Evolutionary conservation across 2,797 vertebrate species (phyloP), one percentile per base, ranked within the genome.

Genomic region (Myiothlypis coronata): DNA sequence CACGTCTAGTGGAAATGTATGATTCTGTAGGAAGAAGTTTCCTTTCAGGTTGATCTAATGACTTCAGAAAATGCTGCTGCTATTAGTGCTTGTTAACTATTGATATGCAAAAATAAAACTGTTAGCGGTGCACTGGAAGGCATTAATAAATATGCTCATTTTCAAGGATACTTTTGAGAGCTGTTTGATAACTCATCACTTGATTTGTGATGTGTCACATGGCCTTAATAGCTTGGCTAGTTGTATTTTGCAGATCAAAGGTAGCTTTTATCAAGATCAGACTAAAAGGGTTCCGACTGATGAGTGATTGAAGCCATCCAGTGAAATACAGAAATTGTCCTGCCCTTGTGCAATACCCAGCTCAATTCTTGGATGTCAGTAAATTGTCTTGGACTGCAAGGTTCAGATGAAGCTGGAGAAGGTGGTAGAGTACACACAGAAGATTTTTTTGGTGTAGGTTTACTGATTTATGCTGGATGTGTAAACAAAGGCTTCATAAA

Each of bases 41-140:
- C 87, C 60, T 91, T 91, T 84, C 87, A 84, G 83, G 77, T 56
- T 91, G 94, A 93, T 93, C 69, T 94, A 91, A 93, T 81, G 85
- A 65, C 85, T 95, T 41, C 55, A 93, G 83, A 91, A 91, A 94
- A 94, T 27, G 70, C 78, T 75, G 37, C 67, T 89, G 37, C 83
- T 86, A 76, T 91, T 91, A 96, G 86, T 18, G 30, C 59, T 87
- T 79, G 67, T 91, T 87, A 95, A 90, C 77, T 72, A 63, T 92
- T 91, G 89, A 86, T 93, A 94, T 44, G 60, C 83, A 89, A 91
- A 95, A 95, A 39, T 61, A 76, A 63, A 82, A 53, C 41, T 69
- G 49, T 9, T 87, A 28, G 2, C 27, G 43, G 63, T 49, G 59
- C 44, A 14, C 3, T 76, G 77, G 65, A 83, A 79, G 76, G 16